Base-by-base conservation (phyloP, 2,888 invertebrate species). In the Odontocolon sp. region DNA sequence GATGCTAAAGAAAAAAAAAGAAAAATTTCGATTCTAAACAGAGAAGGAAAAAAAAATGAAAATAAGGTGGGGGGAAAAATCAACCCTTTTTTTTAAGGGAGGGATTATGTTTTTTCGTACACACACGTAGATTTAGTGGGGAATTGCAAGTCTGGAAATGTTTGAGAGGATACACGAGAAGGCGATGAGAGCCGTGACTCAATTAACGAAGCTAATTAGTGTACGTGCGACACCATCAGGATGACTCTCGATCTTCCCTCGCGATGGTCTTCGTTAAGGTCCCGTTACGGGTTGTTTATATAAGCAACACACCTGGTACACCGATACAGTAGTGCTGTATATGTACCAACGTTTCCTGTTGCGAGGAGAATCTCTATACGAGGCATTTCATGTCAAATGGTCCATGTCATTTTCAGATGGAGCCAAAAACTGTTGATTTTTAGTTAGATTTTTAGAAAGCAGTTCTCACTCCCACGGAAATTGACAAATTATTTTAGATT, bases 201-300 rank as follows among this genome's bases (percentile, higher is more conserved):
- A 68, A 74, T 74, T 67, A 57, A 63, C 61, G 40, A 50, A 72
- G 68, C 56, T 69, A 74, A 68, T 74, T 69, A 74, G 63, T 61
- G 38, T 63, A 57, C 61, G 54, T 36, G 72, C 50, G 40, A 23
- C 59, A 23, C 18, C 36, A 50, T 59, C 50, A 52, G 61, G 18
- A 38, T 54, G 73, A 73, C 66, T 54, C n/a, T 52, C 36, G 73
- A 28, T n/a, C 31, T 31, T 21, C 23, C n/a, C 50, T 6, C 31
- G 26, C 56, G 14, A 50, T 14, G 40, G 42, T 68, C 63, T 63
- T 63, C 68, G 56, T 74, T 69, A 64, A 56, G 74, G 31, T 64
- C 57, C 68, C 56, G 45, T 74, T 47, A 56, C 68, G n/a, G 26
- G 11, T 33, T 14, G 18, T 59, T 52, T 59, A 23, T 52, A 21